These are phyloP conservation scores for Menidia beryllina DNA, from an alignment of 2,113 vertebrate species.

Conservation along the genomic window DNA sequence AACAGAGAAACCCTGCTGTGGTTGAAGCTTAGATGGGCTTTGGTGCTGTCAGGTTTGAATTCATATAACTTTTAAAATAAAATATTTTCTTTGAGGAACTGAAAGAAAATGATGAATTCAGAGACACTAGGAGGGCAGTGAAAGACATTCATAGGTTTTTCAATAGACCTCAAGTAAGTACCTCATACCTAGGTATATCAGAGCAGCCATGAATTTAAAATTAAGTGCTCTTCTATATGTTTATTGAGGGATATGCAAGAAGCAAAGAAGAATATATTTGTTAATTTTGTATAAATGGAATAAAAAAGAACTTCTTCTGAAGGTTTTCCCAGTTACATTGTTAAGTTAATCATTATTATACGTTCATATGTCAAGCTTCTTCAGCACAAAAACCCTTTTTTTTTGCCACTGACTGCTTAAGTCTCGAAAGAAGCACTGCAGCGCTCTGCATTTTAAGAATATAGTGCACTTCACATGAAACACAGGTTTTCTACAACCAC, in stretches of 20 bases:
- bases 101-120: constrained; percentile 50
- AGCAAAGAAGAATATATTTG: background rate
- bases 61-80: constrained; percentile 47
- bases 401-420: constrained; percentile 11
- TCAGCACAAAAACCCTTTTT: constrained; percentile 15
- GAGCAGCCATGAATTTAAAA: background rate
- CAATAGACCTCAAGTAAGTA: background rate
- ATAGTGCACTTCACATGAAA: background rate
- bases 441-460: background rate
- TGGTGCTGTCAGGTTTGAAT: constrained; percentile 39
- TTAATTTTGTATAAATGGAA: background rate
- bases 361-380: constrained; percentile 37
- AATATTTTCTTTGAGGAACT: constrained; percentile 55
- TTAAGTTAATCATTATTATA: background rate
- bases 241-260: background rate
- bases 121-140: constrained; percentile 26
- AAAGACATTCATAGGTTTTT: background rate
- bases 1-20: constrained; percentile 21
- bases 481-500: background rate
- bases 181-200: background rate
- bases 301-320: background rate
- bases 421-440: constrained; percentile 25
- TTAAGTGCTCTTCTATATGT: background rate
- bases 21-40: constrained; percentile 19
- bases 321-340: background rate